phyloP scores from a whole-genome alignment of 64 coral and sea anemone species.

The Astreopora myriophthalma region DNA sequence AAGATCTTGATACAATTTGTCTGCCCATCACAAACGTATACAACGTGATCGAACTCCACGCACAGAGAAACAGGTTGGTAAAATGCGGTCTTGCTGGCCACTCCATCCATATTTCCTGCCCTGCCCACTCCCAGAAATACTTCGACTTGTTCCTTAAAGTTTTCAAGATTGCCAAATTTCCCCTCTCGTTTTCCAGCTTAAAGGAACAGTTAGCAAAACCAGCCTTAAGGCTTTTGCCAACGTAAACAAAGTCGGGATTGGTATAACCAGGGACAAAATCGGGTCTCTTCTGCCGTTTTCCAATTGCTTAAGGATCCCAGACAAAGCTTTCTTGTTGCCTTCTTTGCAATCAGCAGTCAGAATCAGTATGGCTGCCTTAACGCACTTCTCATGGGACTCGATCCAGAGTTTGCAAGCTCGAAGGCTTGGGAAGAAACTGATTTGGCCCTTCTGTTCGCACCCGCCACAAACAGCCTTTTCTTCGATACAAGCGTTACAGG shows the following conservation, averaged over 20 bases:
- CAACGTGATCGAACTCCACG: constrained; percentile 29
- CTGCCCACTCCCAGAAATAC: no score
- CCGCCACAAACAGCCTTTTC: no score
- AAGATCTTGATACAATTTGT: constrained; percentile 43
- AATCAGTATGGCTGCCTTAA: not conserved
- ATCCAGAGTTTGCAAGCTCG: no score
- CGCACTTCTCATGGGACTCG: no score
- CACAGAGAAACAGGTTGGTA: no score
- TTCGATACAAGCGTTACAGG: no score
- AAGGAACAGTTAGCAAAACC: constrained; percentile 71
- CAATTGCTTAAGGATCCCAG: no score
- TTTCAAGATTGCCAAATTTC: constrained; percentile 48
- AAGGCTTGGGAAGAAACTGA: no score
- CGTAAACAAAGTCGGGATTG: constrained; percentile 60
- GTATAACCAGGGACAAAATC: constrained; percentile 17
- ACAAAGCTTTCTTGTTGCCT: not conserved
- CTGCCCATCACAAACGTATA: constrained; percentile 50
- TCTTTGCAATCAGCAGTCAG: constrained; percentile 49
- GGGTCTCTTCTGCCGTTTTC: not conserved
- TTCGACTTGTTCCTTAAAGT: constrained; percentile 52
- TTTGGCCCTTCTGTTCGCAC: no score
- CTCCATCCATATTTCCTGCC: no score
- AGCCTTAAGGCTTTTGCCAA: constrained; percentile 64
- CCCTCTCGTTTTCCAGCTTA: constrained; percentile 45
- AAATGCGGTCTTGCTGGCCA: no score